Base-by-base conservation (phyloP, 2,888 invertebrate species). In the Tetragonula carbonaria region DNA sequence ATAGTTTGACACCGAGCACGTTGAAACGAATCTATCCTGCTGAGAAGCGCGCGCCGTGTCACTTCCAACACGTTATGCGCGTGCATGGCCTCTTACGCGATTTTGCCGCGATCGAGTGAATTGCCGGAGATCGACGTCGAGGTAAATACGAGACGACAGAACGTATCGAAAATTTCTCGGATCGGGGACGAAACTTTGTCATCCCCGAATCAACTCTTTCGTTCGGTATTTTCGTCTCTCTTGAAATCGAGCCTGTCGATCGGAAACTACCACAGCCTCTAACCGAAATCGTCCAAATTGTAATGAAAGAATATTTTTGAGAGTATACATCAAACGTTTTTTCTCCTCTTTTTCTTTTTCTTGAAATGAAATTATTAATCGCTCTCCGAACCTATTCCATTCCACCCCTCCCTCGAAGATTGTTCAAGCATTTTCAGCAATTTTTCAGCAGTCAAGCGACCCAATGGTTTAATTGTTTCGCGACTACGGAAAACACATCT, bases 11-110 rank as follows among this genome's bases (percentile, higher is more conserved):
- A 51, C 16, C 50, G n/a, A 33, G 78, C 70, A 82, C 59, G 86
- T 28, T 74, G 72, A 38, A 83, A 83, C 77, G 86, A 90, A 87
- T 87, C 85, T 81, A 87, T 80, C 78, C 68, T 38, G 68, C 50
- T 38, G 63, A 51, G 74, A 51, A 63, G 18, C 2, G 51, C 59
- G 16, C 59, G 16, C 62, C 16, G 70, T 66, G 68, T 62, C 82
- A 45, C 70, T 57, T 65, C 72, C 50, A 5, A n/a, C 55, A 18
- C 62, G 45, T 62, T 23, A 53, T 62, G 63, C 68, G 66, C 38
- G 62, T 55, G 66, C 62, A 13, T 6, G 55, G 55, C 45, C 51
- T 50, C 78, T 80, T 78, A 81, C 62, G 59, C 59, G 70, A 85
- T 85, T 80, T 73, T 50, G 57, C 28, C 72, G 65, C 62, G 81